Conservation (phyloP, 2,888 invertebrate genomes). For the Glyphotaelius pellucidus region DNA sequence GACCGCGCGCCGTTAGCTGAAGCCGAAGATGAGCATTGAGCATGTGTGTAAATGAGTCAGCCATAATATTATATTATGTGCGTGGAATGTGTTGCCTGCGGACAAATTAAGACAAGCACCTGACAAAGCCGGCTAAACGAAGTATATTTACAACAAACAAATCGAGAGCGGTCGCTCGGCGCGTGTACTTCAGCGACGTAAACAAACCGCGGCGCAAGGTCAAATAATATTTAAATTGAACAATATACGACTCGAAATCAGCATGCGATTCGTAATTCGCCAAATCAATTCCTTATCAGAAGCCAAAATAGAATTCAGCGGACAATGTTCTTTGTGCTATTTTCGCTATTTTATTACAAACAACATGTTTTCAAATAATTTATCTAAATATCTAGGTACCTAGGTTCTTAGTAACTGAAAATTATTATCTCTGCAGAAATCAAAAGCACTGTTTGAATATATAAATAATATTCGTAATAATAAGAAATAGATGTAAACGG, state of each 20-base stretch:
- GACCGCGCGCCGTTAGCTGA: background rate
- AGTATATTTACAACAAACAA: background rate
- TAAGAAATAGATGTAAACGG: background rate
- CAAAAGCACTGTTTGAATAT: too few species aligned
- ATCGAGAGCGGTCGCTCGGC: background rate
- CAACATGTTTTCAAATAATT: background rate
- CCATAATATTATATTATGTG: background rate
- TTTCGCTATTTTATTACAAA: background rate
- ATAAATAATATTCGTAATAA: background rate
- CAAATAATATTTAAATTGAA: slow-evolving; percentile 27
- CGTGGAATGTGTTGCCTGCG: background rate
- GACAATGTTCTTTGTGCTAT: background rate
- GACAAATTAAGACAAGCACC: background rate
- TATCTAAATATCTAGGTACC: too few species aligned
- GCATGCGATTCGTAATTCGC: background rate
- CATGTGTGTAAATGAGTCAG: background rate
- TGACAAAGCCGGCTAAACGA: slow-evolving; percentile 18
- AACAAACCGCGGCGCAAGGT: slow-evolving; percentile 46
- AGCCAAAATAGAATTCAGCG: background rate
- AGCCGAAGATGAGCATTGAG: slow-evolving; percentile 8
- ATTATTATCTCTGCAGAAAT: background rate
- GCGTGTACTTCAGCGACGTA: slow-evolving; percentile 28
- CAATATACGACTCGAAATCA: slow-evolving; percentile 2
- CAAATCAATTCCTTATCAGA: background rate
- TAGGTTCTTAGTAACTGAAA: too few species aligned